Evolutionary conservation across 2,888 invertebrate genomes (phyloP).

Genomic region (Caenorhabditis imperialis): DNA sequence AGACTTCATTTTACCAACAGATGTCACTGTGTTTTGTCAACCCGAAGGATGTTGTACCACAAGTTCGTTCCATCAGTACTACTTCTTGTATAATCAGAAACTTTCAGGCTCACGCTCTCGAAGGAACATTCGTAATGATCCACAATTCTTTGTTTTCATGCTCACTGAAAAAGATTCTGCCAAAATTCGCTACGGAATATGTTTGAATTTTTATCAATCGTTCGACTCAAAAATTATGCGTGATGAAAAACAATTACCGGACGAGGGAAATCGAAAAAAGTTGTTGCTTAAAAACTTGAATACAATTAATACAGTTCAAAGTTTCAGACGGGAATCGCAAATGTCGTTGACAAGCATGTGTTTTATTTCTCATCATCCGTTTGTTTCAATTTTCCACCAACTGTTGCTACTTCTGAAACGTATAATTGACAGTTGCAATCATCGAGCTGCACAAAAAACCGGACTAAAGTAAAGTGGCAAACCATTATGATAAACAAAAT

Average conservation of each 20-base stretch:
- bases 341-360: slow-evolving; percentile 93
- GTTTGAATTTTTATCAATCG: slow-evolving; percentile 88
- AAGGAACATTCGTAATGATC: slow-evolving; percentile 85
- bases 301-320: no score
- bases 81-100: not conserved
- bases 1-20: slow-evolving; percentile 95
- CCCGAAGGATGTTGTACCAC: slow-evolving; percentile 93
- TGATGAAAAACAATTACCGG: no score
- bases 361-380: slow-evolving; percentile 97
- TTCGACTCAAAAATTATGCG: slow-evolving; percentile 51
- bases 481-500: slow-evolving; percentile 3
- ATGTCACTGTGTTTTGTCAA: slow-evolving; percentile 99
- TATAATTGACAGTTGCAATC: slow-evolving; percentile 97
- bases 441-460: slow-evolving; percentile 80
- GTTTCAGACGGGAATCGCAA: slow-evolving; percentile 52
- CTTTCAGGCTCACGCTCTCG: slow-evolving; percentile 39
- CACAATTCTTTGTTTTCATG: slow-evolving; percentile 93
- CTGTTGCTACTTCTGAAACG: slow-evolving; percentile 95
- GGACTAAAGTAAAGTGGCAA: slow-evolving; percentile 50
- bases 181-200: slow-evolving; percentile 93
- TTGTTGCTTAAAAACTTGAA: no score
- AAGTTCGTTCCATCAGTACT: slow-evolving; percentile 13
- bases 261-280: no score
- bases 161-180: slow-evolving; percentile 99
- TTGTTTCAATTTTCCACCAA: slow-evolving; percentile 97